Evolutionary conservation across 2,113 vertebrate genomes (phyloP).

Genomic region (Pteronura brasiliensis): DNA sequence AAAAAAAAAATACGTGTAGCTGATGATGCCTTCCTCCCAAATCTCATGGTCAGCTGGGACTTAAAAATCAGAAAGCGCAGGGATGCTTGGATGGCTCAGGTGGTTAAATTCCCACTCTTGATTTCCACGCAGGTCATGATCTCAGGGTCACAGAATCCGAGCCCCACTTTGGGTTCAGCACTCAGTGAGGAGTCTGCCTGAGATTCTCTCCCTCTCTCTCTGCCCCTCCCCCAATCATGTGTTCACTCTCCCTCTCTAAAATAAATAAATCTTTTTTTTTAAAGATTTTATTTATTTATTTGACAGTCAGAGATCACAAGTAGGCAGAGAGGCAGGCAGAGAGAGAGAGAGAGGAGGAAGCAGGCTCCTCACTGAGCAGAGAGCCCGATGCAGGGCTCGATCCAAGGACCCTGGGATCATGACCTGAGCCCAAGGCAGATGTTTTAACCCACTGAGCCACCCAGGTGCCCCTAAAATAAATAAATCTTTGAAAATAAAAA

Average conservation of each 20-base stretch:
- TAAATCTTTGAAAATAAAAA: background rate
- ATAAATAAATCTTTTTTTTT: background rate
- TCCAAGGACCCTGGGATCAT: no score
- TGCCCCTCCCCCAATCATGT: background rate
- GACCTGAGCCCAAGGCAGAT: no score
- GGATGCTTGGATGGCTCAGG: background rate
- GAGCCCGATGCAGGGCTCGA: no score
- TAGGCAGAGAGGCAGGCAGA: no score
- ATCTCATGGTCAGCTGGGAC: background rate
- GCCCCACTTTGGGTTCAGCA: background rate
- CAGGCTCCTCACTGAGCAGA: no score
- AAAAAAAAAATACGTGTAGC: background rate
- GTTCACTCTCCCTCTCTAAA: background rate
- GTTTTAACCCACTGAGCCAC: no score
- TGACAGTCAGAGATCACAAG: no score
- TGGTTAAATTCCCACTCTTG: background rate
- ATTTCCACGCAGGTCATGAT: background rate
- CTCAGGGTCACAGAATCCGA: background rate
- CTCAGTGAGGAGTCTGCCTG: background rate
- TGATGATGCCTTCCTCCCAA: background rate
- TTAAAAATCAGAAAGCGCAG: slow-evolving; percentile 35
- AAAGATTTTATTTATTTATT: no score
- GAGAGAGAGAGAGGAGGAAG: no score
- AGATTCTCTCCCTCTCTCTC: background rate
- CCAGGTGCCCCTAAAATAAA: no score